These are phyloP conservation scores for Stichopus chloronotus DNA, from an alignment of 35 echinoderm and acorn worm species.

Conservation along the genomic window DNA sequence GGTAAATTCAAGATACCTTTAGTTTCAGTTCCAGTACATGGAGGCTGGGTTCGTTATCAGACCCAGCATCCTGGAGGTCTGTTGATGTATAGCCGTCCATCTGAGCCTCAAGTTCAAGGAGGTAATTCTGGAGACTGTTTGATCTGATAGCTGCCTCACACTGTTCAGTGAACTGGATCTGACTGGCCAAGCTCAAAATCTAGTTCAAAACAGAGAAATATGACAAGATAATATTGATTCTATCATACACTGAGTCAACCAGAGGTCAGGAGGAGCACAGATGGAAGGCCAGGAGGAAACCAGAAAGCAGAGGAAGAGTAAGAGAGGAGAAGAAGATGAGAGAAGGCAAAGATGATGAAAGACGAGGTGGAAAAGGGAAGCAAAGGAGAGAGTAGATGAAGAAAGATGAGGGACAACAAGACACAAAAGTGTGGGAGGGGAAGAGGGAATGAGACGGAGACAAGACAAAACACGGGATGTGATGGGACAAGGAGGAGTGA, in stretches of 20 bases:
- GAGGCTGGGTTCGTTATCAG: slow-evolving; percentile 64
- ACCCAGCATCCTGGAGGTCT: slow-evolving; percentile 71
- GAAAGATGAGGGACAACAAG: too few relatives aligned
- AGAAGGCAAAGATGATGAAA: too few relatives aligned
- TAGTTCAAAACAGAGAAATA: slow-evolving; percentile 21
- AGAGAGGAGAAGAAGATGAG: not conserved
- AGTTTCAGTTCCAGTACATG: slow-evolving; percentile 96
- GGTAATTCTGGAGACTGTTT: slow-evolving; percentile 80
- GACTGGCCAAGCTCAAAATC: slow-evolving; percentile 87
- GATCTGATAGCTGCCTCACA: slow-evolving; percentile 86
- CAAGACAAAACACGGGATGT: too few relatives aligned
- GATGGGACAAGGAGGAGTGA: too few relatives aligned
- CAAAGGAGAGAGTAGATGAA: too few relatives aligned
- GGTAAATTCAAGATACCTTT: slow-evolving; percentile 62
- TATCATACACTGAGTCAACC: not conserved
- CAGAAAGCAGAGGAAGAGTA: not conserved
- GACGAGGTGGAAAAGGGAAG: too few relatives aligned
- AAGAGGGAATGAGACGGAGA: too few relatives aligned
- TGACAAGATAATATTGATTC: not conserved
- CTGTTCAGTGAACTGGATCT: slow-evolving; percentile 97
- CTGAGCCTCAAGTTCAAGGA: slow-evolving; percentile 84
- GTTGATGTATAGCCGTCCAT: slow-evolving; percentile 87
- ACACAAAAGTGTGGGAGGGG: too few relatives aligned
- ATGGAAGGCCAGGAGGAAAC: not conserved
- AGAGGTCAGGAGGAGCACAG: not conserved